A percentile compares a stretch with the other conserved stretches of the same genome.
Conservation (phyloP, 2,113 vertebrate genomes). For the Psettodes erumei region DNA sequence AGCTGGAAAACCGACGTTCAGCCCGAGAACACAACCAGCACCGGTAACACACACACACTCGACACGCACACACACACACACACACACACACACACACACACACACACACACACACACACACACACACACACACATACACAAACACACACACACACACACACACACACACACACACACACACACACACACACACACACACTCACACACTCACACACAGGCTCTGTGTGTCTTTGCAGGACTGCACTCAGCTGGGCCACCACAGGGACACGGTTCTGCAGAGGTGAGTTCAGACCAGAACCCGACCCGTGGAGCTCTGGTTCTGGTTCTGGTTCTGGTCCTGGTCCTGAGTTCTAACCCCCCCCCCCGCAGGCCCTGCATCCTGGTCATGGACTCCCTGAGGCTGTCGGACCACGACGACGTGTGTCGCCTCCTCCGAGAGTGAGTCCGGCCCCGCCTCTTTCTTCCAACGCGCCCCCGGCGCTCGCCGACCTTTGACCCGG, state of each 20-base stretch:
- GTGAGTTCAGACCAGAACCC: slow-evolving; percentile 60
- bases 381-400: slow-evolving; percentile 95
- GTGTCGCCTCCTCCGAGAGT: slow-evolving; percentile 92
- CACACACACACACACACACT: no score
- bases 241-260: slow-evolving; percentile 64
- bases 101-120: no score
- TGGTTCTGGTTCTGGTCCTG: not conserved
- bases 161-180: no score
- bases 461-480: no score
- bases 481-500: no score
- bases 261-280: slow-evolving; percentile 60
- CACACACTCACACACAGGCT: no score
- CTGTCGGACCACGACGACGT: slow-evolving; percentile 85
- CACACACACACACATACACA: no score
- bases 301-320: not conserved
- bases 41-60: no score
- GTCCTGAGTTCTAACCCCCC: not conserved
- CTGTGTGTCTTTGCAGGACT: slow-evolving; percentile 64
- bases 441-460: no score
- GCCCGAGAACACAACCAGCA: not conserved
- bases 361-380: slow-evolving; percentile 90
- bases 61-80: no score
- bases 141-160: no score
- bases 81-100: no score
- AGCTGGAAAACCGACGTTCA: not conserved